These are phyloP conservation scores for Gila orcuttii DNA, from an alignment of 2,113 vertebrate genomes.

Conservation along the genomic window DNA sequence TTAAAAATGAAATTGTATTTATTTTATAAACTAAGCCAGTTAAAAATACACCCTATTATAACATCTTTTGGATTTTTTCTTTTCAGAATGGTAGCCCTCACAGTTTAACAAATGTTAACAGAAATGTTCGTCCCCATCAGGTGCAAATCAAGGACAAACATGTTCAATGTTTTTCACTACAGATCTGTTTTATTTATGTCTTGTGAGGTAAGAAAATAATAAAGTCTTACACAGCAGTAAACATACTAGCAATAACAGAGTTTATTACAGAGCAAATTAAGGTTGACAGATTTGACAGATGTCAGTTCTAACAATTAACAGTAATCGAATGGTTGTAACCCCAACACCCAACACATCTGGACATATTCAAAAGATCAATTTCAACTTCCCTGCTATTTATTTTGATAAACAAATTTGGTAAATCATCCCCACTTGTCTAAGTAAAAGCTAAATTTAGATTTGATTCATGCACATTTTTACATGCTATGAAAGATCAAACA, in stretches of 20 bases:
- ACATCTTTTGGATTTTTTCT: no score
- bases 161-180: neutral
- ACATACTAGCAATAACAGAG: neutral
- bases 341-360: neutral
- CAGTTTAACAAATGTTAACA: no score
- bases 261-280: slow-evolving; percentile 11
- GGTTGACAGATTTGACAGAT: neutral
- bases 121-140: no score
- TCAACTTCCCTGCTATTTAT: neutral
- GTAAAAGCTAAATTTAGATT: neutral
- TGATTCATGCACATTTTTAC: slow-evolving; percentile 19
- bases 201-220: neutral
- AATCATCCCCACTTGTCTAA: neutral
- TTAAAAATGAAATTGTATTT: no score
- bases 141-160: no score
- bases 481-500: slow-evolving; percentile 5
- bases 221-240: neutral
- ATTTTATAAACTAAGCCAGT: neutral
- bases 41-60: neutral
- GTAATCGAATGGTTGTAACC: neutral
- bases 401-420: neutral
- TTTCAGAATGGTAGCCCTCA: no score
- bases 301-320: neutral
- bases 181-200: neutral
- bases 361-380: neutral